Evolutionary conservation across 2,113 vertebrate species (phyloP).

Genomic region (Peromyscus californicus): DNA sequence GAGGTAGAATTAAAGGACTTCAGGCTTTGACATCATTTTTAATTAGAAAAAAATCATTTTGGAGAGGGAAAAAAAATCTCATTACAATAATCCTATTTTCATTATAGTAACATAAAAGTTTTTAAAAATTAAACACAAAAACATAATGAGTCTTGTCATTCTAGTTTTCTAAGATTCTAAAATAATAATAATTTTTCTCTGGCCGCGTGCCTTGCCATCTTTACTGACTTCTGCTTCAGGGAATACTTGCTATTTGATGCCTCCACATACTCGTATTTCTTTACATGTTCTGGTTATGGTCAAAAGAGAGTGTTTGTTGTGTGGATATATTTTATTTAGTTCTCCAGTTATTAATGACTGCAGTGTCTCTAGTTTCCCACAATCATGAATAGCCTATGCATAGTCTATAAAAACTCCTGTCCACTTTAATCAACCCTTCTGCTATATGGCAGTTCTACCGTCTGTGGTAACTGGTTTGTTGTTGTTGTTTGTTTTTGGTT

Average conservation of each 20-base stretch:
- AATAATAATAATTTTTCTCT: conserved; percentile 53
- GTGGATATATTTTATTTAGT: conserved; percentile 40
- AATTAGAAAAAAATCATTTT: conserved; percentile 20
- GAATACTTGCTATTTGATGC: conserved; percentile 8
- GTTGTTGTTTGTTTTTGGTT: too few relatives aligned
- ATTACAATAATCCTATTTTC: not conserved
- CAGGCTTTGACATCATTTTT: conserved; percentile 2
- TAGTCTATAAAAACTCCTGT: not conserved
- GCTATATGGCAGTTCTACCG: conserved; percentile 4
- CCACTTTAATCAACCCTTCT: conserved; percentile 21
- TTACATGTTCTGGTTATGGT: conserved; percentile 46
- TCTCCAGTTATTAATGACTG: conserved; percentile 35
- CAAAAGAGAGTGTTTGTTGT: conserved; percentile 27
- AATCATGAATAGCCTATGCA: conserved; percentile 18
- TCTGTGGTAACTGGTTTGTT: not conserved
- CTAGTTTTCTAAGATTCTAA: conserved; percentile 47
- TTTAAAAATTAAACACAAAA: conserved; percentile 44
- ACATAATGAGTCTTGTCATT: not conserved
- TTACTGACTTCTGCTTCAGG: conserved; percentile 23
- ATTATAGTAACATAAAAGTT: conserved; percentile 30
- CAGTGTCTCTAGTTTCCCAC: not conserved
- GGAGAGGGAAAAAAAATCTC: not conserved
- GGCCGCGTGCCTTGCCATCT: not conserved
- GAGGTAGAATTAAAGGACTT: conserved; percentile 9
- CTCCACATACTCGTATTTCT: not conserved